Evolutionary conservation across 37 sponge, comb jelly and placozoan species (phyloP), one percentile per base, ranked within the genome.

Genomic region (Axinella damicornis): DNA sequence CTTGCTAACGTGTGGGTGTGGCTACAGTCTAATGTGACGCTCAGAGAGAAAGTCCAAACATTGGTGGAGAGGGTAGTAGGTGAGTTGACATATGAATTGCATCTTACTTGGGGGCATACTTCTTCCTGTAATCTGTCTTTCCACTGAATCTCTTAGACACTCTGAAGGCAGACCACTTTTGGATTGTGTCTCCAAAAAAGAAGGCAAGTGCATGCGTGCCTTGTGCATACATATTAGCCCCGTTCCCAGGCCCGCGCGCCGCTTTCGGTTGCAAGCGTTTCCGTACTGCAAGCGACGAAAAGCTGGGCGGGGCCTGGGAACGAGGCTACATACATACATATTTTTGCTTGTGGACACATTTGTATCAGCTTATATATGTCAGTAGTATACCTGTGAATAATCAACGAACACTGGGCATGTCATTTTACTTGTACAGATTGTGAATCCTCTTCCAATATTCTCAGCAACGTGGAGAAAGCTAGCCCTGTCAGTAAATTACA

Each of bases 171-270:
- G 71, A 86, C 16, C 57, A 86, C 54, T 78, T 86, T 33, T 86
- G 87, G 87, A 72, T 86, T 32, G 30, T 86, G 9, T 86, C 87
- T 60, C 87, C 87, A 33, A 79, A 86, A 32, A 61, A 58, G 60
- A 30, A 71, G 73, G 87, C 79, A 20, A 53, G 46, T 46, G 46
- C 9, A 46, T 46, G 46, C 9, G 46, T 46, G 46, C 9, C 6
- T 46, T 62, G 57, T 38, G 22, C 34, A 14, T 41, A 12, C 56
- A 32, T 25, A 9, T 46, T n/a, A n/a, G n/a, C n/a, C n/a, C n/a
- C n/a, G n/a, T n/a, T n/a, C n/a, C n/a, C n/a, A n/a, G n/a, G n/a
- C n/a, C n/a, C n/a, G n/a, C n/a, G n/a, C n/a, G n/a, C n/a, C n/a
- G n/a, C n/a, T n/a, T n/a, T n/a, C n/a, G n/a, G n/a, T n/a, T n/a